Conservation (phyloP, 2,888 invertebrate genomes). For the Campaea margaritaria region DNA sequence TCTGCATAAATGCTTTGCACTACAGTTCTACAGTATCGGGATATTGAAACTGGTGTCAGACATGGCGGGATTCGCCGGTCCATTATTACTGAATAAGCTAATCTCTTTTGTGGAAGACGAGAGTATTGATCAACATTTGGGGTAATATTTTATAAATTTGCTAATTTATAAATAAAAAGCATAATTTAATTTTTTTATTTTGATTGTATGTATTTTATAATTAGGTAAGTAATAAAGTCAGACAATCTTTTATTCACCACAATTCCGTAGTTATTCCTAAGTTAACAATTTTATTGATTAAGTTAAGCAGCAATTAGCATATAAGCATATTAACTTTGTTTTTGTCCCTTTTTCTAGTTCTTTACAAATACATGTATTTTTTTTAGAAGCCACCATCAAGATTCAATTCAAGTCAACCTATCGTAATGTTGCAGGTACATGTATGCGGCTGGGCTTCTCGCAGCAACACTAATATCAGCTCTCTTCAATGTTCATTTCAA, state of each 20-base stretch:
- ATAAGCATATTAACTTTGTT: too few species aligned
- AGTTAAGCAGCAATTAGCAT: too few species aligned
- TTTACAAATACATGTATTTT: too few species aligned
- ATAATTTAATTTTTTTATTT: background rate
- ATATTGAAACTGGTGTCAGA: conserved; percentile 93
- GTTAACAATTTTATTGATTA: too few species aligned
- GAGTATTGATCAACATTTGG: conserved; percentile 86
- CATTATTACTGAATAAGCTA: conserved; percentile 93
- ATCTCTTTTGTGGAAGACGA: conserved; percentile 91
- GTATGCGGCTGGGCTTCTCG: conserved; percentile 72
- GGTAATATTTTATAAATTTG: conserved; percentile 80
- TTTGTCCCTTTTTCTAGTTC: too few species aligned
- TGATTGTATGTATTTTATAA: too few species aligned
- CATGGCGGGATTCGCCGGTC: conserved; percentile 94
- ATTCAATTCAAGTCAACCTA: too few species aligned
- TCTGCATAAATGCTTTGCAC: conserved; percentile 90
- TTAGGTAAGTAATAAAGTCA: too few species aligned
- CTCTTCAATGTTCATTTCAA: conserved; percentile 95
- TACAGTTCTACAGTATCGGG: conserved; percentile 94
- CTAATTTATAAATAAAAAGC: background rate
- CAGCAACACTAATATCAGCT: conserved; percentile 85
- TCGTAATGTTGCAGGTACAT: conserved; percentile 75
- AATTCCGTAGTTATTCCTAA: too few species aligned
- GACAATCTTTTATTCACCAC: too few species aligned
- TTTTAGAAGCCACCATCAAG: too few species aligned